These are phyloP conservation scores for Polypterus bichir DNA, from an alignment of 2,113 vertebrate species.

Conservation along the genomic window DNA sequence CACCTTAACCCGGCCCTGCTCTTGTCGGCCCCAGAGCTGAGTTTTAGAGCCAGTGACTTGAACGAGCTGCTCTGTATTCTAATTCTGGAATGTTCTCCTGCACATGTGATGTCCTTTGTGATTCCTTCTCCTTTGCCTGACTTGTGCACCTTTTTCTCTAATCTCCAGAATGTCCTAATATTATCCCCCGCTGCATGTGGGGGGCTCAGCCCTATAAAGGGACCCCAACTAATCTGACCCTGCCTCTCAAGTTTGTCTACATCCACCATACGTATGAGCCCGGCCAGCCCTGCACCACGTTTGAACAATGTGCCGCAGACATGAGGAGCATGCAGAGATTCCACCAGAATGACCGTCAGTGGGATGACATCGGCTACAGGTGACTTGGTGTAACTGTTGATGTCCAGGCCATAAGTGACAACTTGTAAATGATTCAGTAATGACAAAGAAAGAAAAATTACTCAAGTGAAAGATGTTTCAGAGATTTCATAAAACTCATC, in stretches of 20 bases:
- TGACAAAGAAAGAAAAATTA: too few species aligned
- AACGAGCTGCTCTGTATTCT: too few species aligned
- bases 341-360: conserved; percentile 60
- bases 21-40: too few species aligned
- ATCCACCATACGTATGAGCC: conserved; percentile 73
- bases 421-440: too few species aligned
- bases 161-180: conserved; percentile 58
- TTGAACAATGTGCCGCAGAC: conserved; percentile 42
- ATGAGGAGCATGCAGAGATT: conserved; percentile 75
- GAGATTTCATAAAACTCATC: too few species aligned
- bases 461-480: too few species aligned
- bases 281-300: conserved; percentile 49
- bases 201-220: conserved; percentile 60
- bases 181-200: conserved; percentile 75
- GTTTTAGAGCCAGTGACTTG: too few species aligned
- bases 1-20: too few species aligned
- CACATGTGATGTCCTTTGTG: too few species aligned
- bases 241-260: conserved; percentile 58
- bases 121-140: too few species aligned
- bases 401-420: neutral
- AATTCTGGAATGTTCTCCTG: too few species aligned
- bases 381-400: conserved; percentile 14
- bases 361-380: conserved; percentile 87
- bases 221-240: conserved; percentile 37
- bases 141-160: neutral